Evolutionary conservation across 1,140 invertebrate species (phyloP).

Genomic region (Geopemphigus sp.): DNA sequence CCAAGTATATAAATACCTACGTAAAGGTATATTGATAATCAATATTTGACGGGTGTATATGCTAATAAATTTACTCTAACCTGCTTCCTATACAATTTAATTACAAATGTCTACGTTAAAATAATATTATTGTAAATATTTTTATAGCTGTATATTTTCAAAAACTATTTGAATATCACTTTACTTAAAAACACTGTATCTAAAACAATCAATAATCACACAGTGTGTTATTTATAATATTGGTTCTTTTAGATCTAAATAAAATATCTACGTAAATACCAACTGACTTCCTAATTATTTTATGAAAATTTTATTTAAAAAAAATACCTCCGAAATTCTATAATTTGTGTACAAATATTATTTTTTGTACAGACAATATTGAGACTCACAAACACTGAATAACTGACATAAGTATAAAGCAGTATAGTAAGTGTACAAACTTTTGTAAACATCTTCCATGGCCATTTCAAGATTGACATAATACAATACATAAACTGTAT

Average conservation of each 20-base stretch:
- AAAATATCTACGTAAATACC: not conserved
- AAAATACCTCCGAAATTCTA: not conserved
- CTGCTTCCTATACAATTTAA: too few relatives aligned
- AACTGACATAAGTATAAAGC: not conserved
- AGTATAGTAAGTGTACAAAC: not conserved
- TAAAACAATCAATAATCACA: too few relatives aligned
- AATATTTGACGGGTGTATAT: too few relatives aligned
- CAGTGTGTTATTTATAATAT: too few relatives aligned
- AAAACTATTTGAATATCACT: conserved; percentile 16
- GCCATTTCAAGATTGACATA: not conserved
- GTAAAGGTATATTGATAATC: too few relatives aligned
- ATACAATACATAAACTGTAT: not conserved
- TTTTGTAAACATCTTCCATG: not conserved
- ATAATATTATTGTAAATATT: not conserved
- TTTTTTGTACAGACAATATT: not conserved
- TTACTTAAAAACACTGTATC: too few relatives aligned
- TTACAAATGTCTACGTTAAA: too few relatives aligned
- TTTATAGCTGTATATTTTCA: not conserved
- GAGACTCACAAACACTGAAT: not conserved
- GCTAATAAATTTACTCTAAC: too few relatives aligned
- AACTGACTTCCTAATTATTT: not conserved
- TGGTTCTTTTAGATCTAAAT: too few relatives aligned
- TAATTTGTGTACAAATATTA: not conserved
- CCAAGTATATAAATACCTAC: too few relatives aligned
- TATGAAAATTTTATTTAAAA: not conserved